Base-by-base conservation (phyloP, 2,888 invertebrate genomes). In the Eristalinus sepulchralis region DNA sequence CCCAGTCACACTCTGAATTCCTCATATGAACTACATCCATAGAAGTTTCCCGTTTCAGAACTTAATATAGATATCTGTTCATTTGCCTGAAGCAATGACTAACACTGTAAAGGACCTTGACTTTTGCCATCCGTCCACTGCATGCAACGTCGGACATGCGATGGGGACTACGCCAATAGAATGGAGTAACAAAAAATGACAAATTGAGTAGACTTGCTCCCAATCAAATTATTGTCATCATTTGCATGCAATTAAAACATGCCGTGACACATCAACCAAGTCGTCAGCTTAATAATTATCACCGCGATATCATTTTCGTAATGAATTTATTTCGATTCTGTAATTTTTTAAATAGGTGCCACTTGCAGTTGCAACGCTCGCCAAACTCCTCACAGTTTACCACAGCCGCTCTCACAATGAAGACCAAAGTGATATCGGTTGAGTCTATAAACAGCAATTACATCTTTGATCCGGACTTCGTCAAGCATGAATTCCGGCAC, bases 351-450 rank as follows among this genome's bases (percentile, higher is more conserved):
- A 47, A 47, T 47, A 17, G 47, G 8, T 17, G 47, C 5, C n/a
- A 39, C n/a, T 39, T 39, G 39, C 17, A 47, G 8, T 47, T 47
- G n/a, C 17, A 47, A 17, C 39, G n/a, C n/a, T 47, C 17, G 47
- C 47, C 47, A 39, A 39, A 4, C 39, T 39, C n/a, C 39, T 39
- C 4, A 8, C 8, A 17, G 47, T 47, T 17, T 1, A 17, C 17
- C 17, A 6, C 6, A 8, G 17, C 17, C 47, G 17, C 17, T n/a
- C 47, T 57, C 57, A 24, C 24, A 0, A 76, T 78, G 70, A 78
- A 78, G 70, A 63, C 63, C 20, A 78, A 70, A 31, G 57, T 78
- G 6, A 13, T 57, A 22, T 62, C 78, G 9, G 68, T 77, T 2
- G 17, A 62, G 24, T 22, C 75, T 31, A 22, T 22, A 2, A 34